Base-by-base conservation (phyloP, 2,888 invertebrate species). In the Diachrysia chrysitis region DNA sequence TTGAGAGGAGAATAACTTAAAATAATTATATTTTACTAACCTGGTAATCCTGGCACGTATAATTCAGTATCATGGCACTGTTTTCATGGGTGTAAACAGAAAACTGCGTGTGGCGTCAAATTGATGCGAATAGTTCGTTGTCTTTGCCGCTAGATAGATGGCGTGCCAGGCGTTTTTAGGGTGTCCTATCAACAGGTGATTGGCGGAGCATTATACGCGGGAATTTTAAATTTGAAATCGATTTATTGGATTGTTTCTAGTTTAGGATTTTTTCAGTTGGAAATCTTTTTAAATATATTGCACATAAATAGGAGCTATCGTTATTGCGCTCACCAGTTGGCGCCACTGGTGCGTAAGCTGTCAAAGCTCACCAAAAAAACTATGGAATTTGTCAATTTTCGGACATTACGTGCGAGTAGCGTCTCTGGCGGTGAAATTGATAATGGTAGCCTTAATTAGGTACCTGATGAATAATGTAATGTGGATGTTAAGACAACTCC, bases 191-290 rank as follows among this genome's bases (percentile, higher is more conserved):
- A 58, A 17, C 23, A 10, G 10, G 19, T 21, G 19, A 51, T 51
- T 21, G 19, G 19, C 12, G 1, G 2, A 56, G 29, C n/a, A n/a
- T 23, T n/a, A 48, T 54, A 42, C 14, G 66, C 66, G 70, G 14
- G 16, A 69, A 21, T 48, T n/a, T n/a, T n/a, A n/a, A n/a, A 12
- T 58, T 74, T 61, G 21, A 74, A 74, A 56, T 29, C 5, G 29
- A 17, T 53, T 19, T 42, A 4, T 51, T 51, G 7, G 19, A 10
- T 48, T 19, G 1, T 12, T 19, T 48, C 17, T 3, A 37, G 37
- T 12, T 14, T 12, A 0, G 3, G 16, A 1, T 12, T 37, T 37
- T 25, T 25, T 2, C 2, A 25, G 25, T n/a, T n/a, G n/a, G n/a
- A n/a, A n/a, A n/a, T n/a, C n/a, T n/a, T n/a, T n/a, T n/a, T n/a